These are phyloP conservation scores for Turdus rufiventris DNA, from an alignment of 2,113 vertebrate genomes.

Conservation along the genomic window DNA sequence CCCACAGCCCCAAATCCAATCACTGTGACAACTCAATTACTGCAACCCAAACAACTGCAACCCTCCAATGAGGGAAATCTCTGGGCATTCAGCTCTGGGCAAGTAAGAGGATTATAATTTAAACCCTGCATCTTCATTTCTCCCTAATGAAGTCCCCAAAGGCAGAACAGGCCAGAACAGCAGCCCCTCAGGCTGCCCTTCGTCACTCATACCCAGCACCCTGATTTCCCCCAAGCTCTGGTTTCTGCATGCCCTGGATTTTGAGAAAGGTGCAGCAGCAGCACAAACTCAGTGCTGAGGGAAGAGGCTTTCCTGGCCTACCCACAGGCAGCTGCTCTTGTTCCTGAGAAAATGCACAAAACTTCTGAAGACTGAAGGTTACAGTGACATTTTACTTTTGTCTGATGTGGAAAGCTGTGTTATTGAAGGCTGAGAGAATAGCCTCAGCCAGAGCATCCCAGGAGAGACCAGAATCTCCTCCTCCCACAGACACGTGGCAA, in stretches of 20 bases:
- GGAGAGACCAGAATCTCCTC: neutral
- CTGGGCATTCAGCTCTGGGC: neutral
- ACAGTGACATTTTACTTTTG: fast-evolving
- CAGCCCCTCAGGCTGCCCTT: neutral
- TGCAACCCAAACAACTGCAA: neutral
- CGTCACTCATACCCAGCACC: neutral
- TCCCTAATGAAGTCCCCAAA: neutral
- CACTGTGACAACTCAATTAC: neutral
- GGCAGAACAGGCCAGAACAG: fast-evolving
- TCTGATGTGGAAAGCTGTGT: neutral
- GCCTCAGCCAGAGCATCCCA: neutral
- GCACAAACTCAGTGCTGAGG: fast-evolving
- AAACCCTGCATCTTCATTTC: neutral
- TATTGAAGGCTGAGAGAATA: neutral
- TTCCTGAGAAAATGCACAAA: fast-evolving
- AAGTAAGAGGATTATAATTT: neutral
- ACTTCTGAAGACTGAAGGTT: too few species aligned
- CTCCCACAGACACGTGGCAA: neutral
- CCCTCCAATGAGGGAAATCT: neutral
- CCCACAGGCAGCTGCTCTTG: neutral
- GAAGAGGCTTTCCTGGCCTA: neutral
- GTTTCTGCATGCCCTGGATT: neutral
- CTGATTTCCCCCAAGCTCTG: neutral
- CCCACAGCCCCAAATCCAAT: neutral
- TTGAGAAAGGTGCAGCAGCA: neutral